phyloP scores from a whole-genome alignment of 2,888 invertebrate genomes.

The Pyrrhia umbra region DNA sequence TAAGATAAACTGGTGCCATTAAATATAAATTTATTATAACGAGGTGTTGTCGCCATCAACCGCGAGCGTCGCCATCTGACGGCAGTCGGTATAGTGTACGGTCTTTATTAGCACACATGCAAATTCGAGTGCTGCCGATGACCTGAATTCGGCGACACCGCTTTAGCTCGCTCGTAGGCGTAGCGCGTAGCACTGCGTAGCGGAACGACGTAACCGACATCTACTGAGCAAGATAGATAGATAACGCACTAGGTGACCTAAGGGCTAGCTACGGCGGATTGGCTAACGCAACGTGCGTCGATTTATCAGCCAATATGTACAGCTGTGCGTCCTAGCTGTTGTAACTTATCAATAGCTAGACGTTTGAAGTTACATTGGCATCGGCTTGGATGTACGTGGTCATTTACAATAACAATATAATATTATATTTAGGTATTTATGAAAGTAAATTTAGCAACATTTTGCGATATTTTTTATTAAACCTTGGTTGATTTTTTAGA shows the following conservation, averaged over 20 bases:
- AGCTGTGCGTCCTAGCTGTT: constrained; percentile 10
- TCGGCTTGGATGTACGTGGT: constrained; percentile 35
- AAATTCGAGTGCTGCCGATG: constrained; percentile 70
- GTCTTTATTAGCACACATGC: constrained; percentile 68
- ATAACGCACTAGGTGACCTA: constrained; percentile 43
- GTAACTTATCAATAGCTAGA: constrained; percentile 35
- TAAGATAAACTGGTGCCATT: constrained; percentile 27
- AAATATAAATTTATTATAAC: constrained; percentile 25
- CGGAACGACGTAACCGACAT: constrained; percentile 55
- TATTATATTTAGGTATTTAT: background rate
- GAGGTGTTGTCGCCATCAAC: constrained; percentile 34
- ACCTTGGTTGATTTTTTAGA: no score
- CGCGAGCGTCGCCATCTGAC: constrained; percentile 30
- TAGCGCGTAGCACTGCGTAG: constrained; percentile 68
- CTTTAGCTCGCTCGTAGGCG: constrained; percentile 43
- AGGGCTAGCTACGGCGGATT: constrained; percentile 21
- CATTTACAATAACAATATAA: constrained; percentile 17
- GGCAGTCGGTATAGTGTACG: constrained; percentile 11
- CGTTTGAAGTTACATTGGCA: background rate
- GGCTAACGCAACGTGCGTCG: constrained; percentile 30
- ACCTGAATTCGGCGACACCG: constrained; percentile 69
- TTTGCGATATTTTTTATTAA: no score
- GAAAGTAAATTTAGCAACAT: constrained; percentile 6
- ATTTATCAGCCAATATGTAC: constrained; percentile 39
- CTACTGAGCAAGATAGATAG: constrained; percentile 1